These are phyloP conservation scores for Plagodis dolabraria DNA, from an alignment of 2,888 invertebrate species.

Conservation along the genomic window DNA sequence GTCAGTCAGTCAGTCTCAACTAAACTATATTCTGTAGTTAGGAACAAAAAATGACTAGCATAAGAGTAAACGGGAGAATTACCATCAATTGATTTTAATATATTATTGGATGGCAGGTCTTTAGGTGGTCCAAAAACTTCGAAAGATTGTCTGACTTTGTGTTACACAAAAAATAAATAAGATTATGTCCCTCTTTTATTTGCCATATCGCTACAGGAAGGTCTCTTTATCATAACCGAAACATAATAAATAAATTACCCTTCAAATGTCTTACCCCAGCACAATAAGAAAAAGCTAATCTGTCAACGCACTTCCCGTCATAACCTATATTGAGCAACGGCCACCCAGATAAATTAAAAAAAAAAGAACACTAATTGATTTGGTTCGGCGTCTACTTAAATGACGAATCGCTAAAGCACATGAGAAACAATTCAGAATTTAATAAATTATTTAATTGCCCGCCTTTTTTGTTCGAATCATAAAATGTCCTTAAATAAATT, in stretches of 20 bases:
- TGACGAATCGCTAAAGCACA: conserved; percentile 9
- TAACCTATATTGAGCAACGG: conserved; percentile 10
- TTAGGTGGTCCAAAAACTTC: no score
- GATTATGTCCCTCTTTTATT: no score
- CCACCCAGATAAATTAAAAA: conserved; percentile 6
- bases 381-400: background rate
- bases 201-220: no score
- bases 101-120: no score
- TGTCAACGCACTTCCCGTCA: conserved; percentile 12
- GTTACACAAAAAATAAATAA: no score
- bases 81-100: no score
- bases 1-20: no score
- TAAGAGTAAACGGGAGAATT: no score
- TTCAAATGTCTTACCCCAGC: background rate
- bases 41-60: no score
- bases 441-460: conserved; percentile 17
- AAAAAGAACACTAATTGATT: conserved; percentile 6
- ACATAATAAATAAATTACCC: background rate
- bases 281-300: conserved; percentile 2
- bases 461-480: conserved; percentile 19
- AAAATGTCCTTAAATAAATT: conserved; percentile 26
- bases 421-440: conserved; percentile 9
- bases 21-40: no score
- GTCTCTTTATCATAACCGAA: no score
- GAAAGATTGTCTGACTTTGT: no score